Evolutionary conservation across 2,113 vertebrate genomes (phyloP), one percentile per base, ranked within the genome.

Genomic region (Pseudolaguvia tuberculata): DNA sequence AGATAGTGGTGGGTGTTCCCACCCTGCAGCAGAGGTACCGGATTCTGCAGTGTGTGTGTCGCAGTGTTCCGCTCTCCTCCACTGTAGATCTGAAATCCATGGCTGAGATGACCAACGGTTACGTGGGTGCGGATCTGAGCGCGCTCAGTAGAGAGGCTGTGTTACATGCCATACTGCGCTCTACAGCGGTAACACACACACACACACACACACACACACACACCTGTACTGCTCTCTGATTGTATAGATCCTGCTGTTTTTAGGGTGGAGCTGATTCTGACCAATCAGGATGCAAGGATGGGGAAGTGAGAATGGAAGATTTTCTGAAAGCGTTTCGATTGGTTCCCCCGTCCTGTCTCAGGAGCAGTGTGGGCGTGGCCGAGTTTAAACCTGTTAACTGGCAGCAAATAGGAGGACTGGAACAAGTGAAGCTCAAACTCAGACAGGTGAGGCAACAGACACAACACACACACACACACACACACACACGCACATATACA

Each of bases 381-480:
- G 96, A 98, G 21, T 87, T 93, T 50, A 89, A 87, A 65, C 91
- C 92, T 0, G 61, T 98, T 71, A 73, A 78, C 11, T 99, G 96
- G 96, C 94, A 95, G 17, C 89, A 95, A 78, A 94, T 99, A 55
- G 97, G 96, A 75, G 95, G 96, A n/a, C 91, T 99, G 51, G 93
- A 96, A 52, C 91, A 94, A 29, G 89, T 98, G 63, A 98, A 99
- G 83, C 81, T 92, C 51, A 94, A 93, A 86, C 88, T 99, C 70
- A 93, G 87, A 86, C 95, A 98, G 94, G 97, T 98, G 35, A 18
- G 52, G 48, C 48, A 29, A 56, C 53, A 55, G n/a, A n/a, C n/a
- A n/a, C n/a, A n/a, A n/a, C n/a, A n/a, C n/a, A n/a, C n/a, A 21
- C 23, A 14, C 8, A 25, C 8, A 58, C 12, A 56, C n/a, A 42